Evolutionary conservation across 2,797 vertebrate species (phyloP), one percentile per base, ranked within the genome.

Genomic region (Dipus sagitta): DNA sequence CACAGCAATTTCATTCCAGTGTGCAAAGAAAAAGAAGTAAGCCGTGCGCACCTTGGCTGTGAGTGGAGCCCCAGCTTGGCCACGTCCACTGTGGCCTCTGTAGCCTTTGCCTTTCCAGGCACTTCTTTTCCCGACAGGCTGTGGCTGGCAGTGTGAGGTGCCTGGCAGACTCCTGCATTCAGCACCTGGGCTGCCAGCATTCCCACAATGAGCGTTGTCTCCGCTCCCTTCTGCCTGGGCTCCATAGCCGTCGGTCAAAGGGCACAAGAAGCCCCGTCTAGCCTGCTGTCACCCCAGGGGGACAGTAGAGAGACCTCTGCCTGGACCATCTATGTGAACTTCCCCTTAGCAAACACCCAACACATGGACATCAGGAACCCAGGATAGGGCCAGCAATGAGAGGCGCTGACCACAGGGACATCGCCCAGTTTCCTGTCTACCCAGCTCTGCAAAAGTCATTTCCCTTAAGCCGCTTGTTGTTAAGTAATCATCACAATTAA

Each of bases 1-100:
- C 11, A 34, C 13, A 20, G 38, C 1, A 2, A 10, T 42, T 30
- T 65, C 12, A 54, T n/a, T 26, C 23, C 12, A 18, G 7, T 70
- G 68, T 54, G 86, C 67, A 72, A 64, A 62, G 70, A 64, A 47
- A 47, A 47, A 60, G 67, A 70, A 30, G 60, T 30, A 62, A 91
- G 28, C 38, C 28, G 1, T 0, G 9, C 24, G 30, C 4, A 2
- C 32, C 52, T 54, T 12, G 1, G 68, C 32, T 0, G 0, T 9
- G 86, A 23, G 17, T 21, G 14, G 68, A 26, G 6, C 8, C 26
- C 23, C 47, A 18, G 42, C 86, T 23, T n/a, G 24, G 23, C 58
- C n/a, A 6, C 0, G 0, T 34, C 47, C 2, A 4, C 38, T 21
- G 14, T n/a, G 47, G 81, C 67, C 28, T 47, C n/a, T 60, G 10